These are phyloP conservation scores for Coracias cyanogaster DNA, from an alignment of 2,797 vertebrate genomes.

Conservation along the genomic window DNA sequence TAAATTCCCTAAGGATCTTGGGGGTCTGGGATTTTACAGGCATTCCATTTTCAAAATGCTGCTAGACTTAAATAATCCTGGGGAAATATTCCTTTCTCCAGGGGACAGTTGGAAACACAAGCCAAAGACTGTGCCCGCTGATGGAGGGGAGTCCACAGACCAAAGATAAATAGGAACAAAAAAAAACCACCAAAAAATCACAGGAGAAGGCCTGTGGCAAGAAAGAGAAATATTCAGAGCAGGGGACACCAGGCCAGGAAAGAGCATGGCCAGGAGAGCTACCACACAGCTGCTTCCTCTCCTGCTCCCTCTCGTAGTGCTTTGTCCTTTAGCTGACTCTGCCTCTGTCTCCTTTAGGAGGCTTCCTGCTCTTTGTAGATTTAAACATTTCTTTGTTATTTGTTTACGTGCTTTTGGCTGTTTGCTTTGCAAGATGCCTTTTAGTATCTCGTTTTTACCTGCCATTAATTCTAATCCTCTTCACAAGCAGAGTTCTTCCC, in stretches of 20 bases:
- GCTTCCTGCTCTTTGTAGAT: conserved; percentile 51
- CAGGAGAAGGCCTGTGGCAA: conserved; percentile 9
- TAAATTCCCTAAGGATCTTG: conserved; percentile 53
- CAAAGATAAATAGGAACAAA: neutral
- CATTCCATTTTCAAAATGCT: conserved; percentile 40
- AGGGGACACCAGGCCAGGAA: neutral
- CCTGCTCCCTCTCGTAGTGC: neutral
- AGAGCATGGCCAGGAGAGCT: neutral
- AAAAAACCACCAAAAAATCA: neutral
- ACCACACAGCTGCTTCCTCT: conserved; percentile 43
- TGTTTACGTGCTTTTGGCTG: conserved; percentile 40
- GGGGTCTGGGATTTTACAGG: conserved; percentile 44
- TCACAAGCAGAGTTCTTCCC: neutral
- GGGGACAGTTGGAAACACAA: conserved; percentile 17
- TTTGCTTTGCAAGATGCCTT: conserved; percentile 60
- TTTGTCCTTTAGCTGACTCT: conserved; percentile 64
- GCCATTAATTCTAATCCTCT: conserved; percentile 38
- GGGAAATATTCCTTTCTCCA: conserved; percentile 61
- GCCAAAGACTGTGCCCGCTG: neutral
- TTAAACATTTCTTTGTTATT: conserved; percentile 39
- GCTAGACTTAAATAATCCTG: conserved; percentile 78
- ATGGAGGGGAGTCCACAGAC: conserved; percentile 1
- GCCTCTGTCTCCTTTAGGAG: neutral
- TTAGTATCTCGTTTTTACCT: conserved; percentile 42
- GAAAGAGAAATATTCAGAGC: neutral